phyloP scores from a whole-genome alignment of 2,113 vertebrate species.

The Ploceus nigricollis region DNA sequence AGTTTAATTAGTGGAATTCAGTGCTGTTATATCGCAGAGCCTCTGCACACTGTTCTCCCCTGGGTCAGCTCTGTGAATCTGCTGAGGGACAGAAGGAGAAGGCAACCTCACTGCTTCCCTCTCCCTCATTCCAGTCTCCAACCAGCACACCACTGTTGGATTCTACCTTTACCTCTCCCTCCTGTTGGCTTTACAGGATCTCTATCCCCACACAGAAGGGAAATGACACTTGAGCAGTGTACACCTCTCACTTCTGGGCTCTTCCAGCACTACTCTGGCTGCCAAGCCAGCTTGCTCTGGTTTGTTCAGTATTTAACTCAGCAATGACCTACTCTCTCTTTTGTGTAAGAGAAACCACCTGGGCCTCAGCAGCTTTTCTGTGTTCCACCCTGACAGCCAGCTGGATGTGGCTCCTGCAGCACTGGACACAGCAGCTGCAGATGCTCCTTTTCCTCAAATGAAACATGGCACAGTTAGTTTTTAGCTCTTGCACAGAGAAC shows the following conservation, averaged over 20 bases:
- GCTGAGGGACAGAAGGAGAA: constrained; percentile 6
- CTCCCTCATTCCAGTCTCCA: not conserved
- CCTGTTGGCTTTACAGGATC: not conserved
- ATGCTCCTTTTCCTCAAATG: not conserved
- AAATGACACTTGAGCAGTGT: not conserved
- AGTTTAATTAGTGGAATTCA: constrained; percentile 13
- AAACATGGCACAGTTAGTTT: not conserved
- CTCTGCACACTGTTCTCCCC: not conserved
- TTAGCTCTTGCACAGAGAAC: not conserved
- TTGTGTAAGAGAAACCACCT: not conserved
- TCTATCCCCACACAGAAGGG: not conserved
- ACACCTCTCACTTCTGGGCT: fast-evolving
- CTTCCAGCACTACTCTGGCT: not conserved
- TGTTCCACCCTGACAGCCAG: not conserved
- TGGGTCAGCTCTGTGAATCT: not conserved
- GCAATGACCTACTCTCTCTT: fast-evolving
- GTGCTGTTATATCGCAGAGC: not conserved
- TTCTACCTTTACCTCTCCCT: not conserved
- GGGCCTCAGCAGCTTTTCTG: not conserved
- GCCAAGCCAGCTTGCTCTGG: not conserved
- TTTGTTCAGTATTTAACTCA: not conserved
- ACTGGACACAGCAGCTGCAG: not conserved
- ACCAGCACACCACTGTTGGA: not conserved
- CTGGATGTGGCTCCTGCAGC: not conserved
- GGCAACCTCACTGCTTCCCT: not conserved